Conservation (phyloP, 2,888 invertebrate genomes). For the Amblyjoppa proteus region DNA sequence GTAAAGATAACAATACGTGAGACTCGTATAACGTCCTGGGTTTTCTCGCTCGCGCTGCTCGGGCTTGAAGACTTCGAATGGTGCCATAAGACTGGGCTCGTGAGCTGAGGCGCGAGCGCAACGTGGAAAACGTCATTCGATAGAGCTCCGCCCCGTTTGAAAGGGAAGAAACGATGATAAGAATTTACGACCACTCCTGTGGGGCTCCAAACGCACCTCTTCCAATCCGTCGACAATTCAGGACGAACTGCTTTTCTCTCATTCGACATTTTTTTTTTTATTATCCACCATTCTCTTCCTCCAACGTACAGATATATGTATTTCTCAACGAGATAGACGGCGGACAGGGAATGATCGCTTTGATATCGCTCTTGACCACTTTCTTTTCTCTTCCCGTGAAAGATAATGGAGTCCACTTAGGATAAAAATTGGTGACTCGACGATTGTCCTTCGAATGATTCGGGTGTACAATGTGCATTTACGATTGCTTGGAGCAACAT, state of each 20-base stretch:
- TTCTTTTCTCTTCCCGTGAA: constrained; percentile 23
- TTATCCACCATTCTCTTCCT: constrained; percentile 11
- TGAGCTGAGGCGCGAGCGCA: constrained; percentile 35
- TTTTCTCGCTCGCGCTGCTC: constrained; percentile 58
- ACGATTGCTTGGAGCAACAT: neutral
- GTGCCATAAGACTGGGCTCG: constrained; percentile 40
- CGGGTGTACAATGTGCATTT: neutral
- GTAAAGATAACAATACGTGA: constrained; percentile 77
- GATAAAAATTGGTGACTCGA: constrained; percentile 44
- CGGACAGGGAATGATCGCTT: constrained; percentile 20
- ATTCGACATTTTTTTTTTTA: constrained; percentile 43
- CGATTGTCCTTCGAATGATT: constrained; percentile 1
- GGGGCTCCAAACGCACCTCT: constrained; percentile 61
- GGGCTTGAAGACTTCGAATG: constrained; percentile 19
- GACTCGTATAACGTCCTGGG: constrained; percentile 66
- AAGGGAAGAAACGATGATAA: constrained; percentile 79
- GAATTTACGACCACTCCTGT: constrained; percentile 75
- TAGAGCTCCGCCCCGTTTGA: constrained; percentile 38
- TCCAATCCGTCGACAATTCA: constrained; percentile 71
- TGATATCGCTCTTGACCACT: constrained; percentile 20
- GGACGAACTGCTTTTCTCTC: constrained; percentile 58
- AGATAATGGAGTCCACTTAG: constrained; percentile 43
- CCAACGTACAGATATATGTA: constrained; percentile 29
- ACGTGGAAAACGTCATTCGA: constrained; percentile 57
- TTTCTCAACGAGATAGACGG: constrained; percentile 44